Base-by-base conservation (phyloP, 2,888 invertebrate genomes). In the Tricholauxania praeusta region DNA sequence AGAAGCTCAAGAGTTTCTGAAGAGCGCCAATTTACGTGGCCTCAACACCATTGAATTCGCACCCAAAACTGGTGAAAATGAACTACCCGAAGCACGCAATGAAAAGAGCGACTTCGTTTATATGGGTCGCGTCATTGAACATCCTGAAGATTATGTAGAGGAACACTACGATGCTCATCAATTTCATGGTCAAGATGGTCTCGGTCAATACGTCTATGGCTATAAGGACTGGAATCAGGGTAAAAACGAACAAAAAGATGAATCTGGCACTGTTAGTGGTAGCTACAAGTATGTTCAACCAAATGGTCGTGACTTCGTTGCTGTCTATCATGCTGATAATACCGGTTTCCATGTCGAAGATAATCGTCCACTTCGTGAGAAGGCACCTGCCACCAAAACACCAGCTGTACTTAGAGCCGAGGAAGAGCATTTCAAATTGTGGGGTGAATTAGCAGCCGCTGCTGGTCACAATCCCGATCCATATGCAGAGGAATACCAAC, bases 301-400 rank as follows among this genome's bases (percentile, higher is more conserved):
- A 12, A 82, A 84, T 78, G 87, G 87, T 32, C 83, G 86, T 32
- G 87, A 87, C 67, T 86, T 86, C 72, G 66, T 86, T 73, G 87
- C 86, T 74, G 85, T 91, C 75, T 94, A 94, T 85, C 93, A 92
- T 90, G 93, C 93, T 73, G 93, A 93, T 82, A 90, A 91, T 77
- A 89, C 90, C 77, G 94, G 94, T n/a, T 94, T 94, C 89, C 93
- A 94, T 87, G 93, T 93, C 76, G 91, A 92, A 74, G 93, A 93
- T 81, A 93, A 94, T 83, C 87, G 92, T 3, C 92, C 92, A 15
- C 90, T 91, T 79, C 89, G 90, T 66, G 89, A 89, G 66, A 90
- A 92, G 69, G 87, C 89, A 82, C 92, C 91, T 0, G 90, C 90
- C 14, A 90, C 91, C 76, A 93, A 93, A 82, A 91, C 92, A 0